These are phyloP conservation scores for Spea hammondii DNA, from an alignment of 2,797 vertebrate species.

Conservation along the genomic window DNA sequence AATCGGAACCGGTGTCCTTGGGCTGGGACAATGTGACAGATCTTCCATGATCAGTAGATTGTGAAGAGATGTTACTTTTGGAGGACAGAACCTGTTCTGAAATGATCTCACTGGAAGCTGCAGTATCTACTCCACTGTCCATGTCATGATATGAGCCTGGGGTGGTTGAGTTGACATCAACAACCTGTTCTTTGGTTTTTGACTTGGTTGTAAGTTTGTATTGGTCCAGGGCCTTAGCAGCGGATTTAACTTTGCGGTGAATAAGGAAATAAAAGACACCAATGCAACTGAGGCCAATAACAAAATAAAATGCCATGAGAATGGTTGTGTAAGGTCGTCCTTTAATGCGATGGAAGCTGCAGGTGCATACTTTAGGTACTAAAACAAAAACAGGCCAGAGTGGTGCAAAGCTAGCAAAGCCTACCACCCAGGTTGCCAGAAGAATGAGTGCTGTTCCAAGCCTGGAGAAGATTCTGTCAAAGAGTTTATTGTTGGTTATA, in stretches of 20 bases:
- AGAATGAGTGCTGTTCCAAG: slow-evolving; percentile 66
- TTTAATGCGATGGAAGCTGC: slow-evolving; percentile 80
- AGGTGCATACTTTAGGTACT: slow-evolving; percentile 83
- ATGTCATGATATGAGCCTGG: slow-evolving; percentile 54
- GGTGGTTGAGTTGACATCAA: slow-evolving; percentile 21
- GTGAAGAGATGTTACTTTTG: slow-evolving; percentile 48
- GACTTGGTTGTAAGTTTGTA: slow-evolving; percentile 70
- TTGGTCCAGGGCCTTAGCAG: slow-evolving; percentile 69
- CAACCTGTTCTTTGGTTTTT: slow-evolving; percentile 18
- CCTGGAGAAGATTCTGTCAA: slow-evolving; percentile 72
- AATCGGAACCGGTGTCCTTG: slow-evolving; percentile 71
- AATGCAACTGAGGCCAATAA: slow-evolving; percentile 77
- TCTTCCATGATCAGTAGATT: slow-evolving; percentile 48
- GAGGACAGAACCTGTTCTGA: slow-evolving; percentile 31
- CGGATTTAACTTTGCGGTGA: slow-evolving; percentile 72
- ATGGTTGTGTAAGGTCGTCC: slow-evolving; percentile 82
- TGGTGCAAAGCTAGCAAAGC: slow-evolving; percentile 75
- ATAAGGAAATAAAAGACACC: slow-evolving; percentile 83
- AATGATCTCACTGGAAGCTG: slow-evolving; percentile 50
- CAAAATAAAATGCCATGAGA: slow-evolving; percentile 79
- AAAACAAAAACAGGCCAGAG: slow-evolving; percentile 78
- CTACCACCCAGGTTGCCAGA: slow-evolving; percentile 70
- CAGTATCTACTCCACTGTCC: slow-evolving; percentile 66
- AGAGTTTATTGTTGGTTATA: slow-evolving; percentile 69
- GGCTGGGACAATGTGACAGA: slow-evolving; percentile 40